phyloP scores from a whole-genome alignment of 2,113 vertebrate species.

The Catharus bicknelli region DNA sequence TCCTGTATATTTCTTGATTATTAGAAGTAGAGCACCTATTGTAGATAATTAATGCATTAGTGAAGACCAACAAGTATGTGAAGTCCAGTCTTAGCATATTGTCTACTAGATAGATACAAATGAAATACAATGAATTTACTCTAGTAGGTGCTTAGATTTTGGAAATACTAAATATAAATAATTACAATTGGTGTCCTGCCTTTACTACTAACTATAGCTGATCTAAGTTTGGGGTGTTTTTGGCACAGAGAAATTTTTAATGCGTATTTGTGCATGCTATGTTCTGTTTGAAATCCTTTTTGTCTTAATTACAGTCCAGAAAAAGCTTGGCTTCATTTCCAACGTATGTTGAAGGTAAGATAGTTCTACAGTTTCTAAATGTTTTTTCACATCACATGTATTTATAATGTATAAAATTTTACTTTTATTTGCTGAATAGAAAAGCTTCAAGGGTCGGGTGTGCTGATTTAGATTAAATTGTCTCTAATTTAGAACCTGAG shows the following conservation, averaged over 20 bases:
- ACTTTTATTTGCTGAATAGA: neutral
- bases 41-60: neutral
- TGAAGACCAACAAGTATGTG: neutral
- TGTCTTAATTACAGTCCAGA: conserved; percentile 86
- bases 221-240: neutral
- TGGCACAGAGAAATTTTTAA: conserved; percentile 26
- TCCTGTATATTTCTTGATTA: neutral
- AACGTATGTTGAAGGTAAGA: conserved; percentile 97
- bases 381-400: neutral
- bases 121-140: neutral
- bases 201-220: conserved; percentile 13
- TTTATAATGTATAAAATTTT: neutral
- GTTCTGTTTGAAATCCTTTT: conserved; percentile 70
- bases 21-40: neutral
- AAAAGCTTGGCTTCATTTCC: conserved; percentile 95
- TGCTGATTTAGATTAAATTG: neutral
- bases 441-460: neutral
- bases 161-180: neutral
- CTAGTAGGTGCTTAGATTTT: neutral
- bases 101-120: neutral
- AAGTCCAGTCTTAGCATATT: neutral
- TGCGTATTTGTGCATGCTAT: conserved; percentile 55
- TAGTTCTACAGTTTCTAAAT: conserved; percentile 7
- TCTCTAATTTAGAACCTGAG: neutral
- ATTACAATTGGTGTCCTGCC: neutral